Base-by-base conservation (phyloP, 2,888 invertebrate species). In the Pseudococcus viburni region DNA sequence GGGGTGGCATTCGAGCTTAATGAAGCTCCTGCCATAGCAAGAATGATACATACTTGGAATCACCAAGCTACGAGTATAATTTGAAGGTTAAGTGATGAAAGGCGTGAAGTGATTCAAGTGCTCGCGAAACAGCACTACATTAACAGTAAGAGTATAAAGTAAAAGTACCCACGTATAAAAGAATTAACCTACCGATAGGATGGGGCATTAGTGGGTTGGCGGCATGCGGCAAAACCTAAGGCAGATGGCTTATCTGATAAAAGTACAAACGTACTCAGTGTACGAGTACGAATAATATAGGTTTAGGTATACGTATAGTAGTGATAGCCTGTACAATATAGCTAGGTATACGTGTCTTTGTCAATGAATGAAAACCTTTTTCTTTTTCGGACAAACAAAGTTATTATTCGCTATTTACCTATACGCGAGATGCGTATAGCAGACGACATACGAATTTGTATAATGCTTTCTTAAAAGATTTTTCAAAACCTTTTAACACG, bases 351-450 rank as follows among this genome's bases (percentile, higher is more conserved):
- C 48, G 4, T 55, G 55, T 55, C 55, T 55, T 55, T 55, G 55
- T 55, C n/a, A n/a, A 55, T 55, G 55, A 55, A 48, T 55, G 17
- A 48, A 19, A 51, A 46, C 46, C 84, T 55, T 55, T 55, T 55
- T n/a, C 55, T 55, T 55, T 55, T 55, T 55, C n/a, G n/a, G 55
- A 55, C 39, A 85, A 86, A 86, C 86, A 86, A 86, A 86, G 86
- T 86, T 86, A 86, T 86, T 86, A 86, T 86, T 64, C 64, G 68
- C 86, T 86, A 19, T 86, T 86, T 86, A 77, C 77, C 55, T 55
- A n/a, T 55, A 55, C n/a, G 39, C 48, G 77, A n/a, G 59, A 86
- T 39, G 46, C n/a, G 64, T 15, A n/a, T 0, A 55, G 55, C 55
- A 55, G 55, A 55, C 55, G 55, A 55, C 17, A 55, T n/a, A n/a